Conservation (phyloP, 1,140 invertebrate genomes). For the Drosophila kurseongensis region DNA sequence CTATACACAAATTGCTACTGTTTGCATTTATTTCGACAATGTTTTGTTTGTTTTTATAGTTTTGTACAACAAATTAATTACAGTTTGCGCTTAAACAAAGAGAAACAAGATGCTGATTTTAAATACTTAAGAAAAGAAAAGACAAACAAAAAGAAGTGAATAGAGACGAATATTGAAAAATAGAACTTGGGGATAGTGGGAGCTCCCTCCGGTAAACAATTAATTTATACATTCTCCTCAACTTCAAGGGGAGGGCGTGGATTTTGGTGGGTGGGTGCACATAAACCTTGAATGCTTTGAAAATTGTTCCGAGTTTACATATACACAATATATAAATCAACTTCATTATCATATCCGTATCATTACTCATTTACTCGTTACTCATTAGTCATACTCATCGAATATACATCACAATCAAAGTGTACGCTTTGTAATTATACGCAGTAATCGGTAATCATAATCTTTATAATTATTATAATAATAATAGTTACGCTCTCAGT, state of each 20-base stretch:
- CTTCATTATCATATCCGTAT: constrained; percentile 83
- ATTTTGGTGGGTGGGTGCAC: constrained; percentile 43
- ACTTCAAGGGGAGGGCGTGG: neutral
- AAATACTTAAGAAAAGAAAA: constrained; percentile 62
- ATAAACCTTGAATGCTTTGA: constrained; percentile 62
- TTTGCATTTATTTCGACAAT: constrained; percentile 76
- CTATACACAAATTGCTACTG: constrained; percentile 79
- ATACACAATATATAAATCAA: constrained; percentile 81
- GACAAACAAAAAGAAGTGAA: constrained; percentile 15
- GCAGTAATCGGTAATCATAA: constrained; percentile 71
- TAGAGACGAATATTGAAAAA: constrained; percentile 27
- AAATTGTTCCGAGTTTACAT: constrained; percentile 54
- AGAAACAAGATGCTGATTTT: constrained; percentile 56
- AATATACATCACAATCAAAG: constrained; percentile 83
- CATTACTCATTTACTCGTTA: constrained; percentile 59
- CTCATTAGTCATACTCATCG: constrained; percentile 67
- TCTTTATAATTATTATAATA: constrained; percentile 70
- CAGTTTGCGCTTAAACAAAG: constrained; percentile 67
- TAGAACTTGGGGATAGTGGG: constrained; percentile 9
- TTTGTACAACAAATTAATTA: constrained; percentile 77
- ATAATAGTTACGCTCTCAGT: constrained; percentile 71
- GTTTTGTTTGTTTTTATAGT: constrained; percentile 46
- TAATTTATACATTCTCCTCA: constrained; percentile 24
- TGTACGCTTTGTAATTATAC: constrained; percentile 79
- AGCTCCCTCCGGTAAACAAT: constrained; percentile 21